A percentile compares a stretch with the other conserved stretches of the same genome.
Evolutionary conservation across 2,113 vertebrate genomes (phyloP).

Genomic region (Onychostoma macrolepis): DNA sequence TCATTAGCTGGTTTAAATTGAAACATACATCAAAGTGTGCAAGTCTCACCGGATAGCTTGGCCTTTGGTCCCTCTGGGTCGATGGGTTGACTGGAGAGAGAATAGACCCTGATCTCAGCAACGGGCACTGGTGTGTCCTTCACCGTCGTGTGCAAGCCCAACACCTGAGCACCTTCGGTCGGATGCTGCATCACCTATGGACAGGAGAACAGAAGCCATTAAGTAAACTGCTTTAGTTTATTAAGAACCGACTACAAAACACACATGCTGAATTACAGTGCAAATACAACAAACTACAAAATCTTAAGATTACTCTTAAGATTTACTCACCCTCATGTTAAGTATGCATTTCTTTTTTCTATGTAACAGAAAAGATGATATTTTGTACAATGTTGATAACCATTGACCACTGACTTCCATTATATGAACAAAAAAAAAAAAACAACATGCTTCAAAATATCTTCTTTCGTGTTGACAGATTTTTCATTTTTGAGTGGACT

Average conservation of each 20-base stretch:
- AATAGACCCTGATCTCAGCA: constrained; percentile 88
- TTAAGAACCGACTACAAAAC: not conserved
- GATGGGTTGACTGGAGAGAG: constrained; percentile 91
- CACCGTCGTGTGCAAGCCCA: constrained; percentile 87
- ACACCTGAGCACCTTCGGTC: constrained; percentile 85
- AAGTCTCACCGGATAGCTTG: constrained; percentile 83
- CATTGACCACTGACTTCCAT: too few species aligned
- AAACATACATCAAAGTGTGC: not conserved
- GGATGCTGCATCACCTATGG: constrained; percentile 91
- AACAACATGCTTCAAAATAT: too few species aligned
- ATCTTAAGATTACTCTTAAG: not conserved
- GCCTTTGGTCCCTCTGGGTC: constrained; percentile 89
- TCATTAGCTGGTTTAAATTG: not conserved
- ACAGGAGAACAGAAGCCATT: not conserved
- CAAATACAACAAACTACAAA: not conserved
- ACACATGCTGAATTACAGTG: not conserved
- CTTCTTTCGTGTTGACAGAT: too few species aligned
- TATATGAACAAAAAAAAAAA: too few species aligned
- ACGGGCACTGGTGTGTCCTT: constrained; percentile 87
- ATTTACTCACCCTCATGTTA: too few species aligned
- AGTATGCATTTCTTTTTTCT: too few species aligned
- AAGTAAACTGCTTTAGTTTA: not conserved
- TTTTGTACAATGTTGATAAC: too few species aligned
- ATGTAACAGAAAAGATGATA: too few species aligned
- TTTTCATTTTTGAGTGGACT: too few species aligned